A percentile compares a stretch with the other conserved stretches of the same genome.
Conservation (phyloP, 2,888 invertebrate genomes). For the Drosophila meridionalis region DNA sequence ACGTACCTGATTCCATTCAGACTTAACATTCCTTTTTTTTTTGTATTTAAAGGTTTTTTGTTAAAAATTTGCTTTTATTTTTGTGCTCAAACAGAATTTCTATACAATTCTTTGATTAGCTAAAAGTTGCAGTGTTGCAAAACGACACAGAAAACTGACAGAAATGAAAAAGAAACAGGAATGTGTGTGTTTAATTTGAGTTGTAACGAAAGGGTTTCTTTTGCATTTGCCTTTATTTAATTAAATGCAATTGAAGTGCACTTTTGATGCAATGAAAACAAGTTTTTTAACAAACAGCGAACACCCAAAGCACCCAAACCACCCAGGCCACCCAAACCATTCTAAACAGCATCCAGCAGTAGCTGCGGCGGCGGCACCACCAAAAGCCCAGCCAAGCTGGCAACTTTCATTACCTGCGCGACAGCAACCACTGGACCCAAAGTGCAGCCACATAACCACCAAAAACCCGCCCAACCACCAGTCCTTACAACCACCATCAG, state of each 20-base stretch:
- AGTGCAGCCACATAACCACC: slow-evolving; percentile 36
- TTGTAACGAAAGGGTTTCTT: slow-evolving; percentile 1
- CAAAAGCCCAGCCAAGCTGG: slow-evolving; percentile 36
- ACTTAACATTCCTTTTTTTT: not conserved
- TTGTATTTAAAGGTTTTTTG: not conserved
- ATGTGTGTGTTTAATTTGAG: slow-evolving; percentile 1
- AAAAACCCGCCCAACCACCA: slow-evolving; percentile 13
- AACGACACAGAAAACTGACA: not conserved
- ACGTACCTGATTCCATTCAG: not conserved
- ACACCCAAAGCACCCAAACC: not conserved
- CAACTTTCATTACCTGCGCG: slow-evolving; percentile 60
- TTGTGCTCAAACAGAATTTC: not conserved
- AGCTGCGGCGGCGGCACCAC: not conserved
- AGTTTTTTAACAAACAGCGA: slow-evolving; percentile 37
- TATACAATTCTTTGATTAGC: slow-evolving; percentile 1
- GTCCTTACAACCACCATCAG: slow-evolving; percentile 15
- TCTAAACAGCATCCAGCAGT: not conserved
- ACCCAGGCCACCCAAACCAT: not conserved
- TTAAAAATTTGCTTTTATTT: not conserved
- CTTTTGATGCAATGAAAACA: slow-evolving; percentile 58
- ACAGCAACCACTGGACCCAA: slow-evolving; percentile 54
- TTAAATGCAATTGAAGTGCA: slow-evolving; percentile 80
- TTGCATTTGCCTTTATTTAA: slow-evolving; percentile 50
- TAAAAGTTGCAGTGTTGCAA: slow-evolving; percentile 12
- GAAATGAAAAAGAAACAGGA: not conserved